A percentile compares a stretch with the other conserved stretches of the same genome.
Evolutionary conservation across 1,140 invertebrate genomes (phyloP).

Genomic region (Ips nitidus): DNA sequence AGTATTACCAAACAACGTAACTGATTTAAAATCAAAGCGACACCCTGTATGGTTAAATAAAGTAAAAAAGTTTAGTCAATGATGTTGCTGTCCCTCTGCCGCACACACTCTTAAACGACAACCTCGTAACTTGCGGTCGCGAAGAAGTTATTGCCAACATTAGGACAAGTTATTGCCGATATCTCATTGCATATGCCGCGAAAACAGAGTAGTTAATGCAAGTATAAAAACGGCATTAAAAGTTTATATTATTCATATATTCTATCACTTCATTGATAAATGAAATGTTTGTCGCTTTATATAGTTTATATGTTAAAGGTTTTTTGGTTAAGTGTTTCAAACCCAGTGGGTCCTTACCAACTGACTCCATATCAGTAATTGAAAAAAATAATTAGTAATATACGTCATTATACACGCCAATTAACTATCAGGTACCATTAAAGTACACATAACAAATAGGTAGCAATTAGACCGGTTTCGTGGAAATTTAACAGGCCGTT

Average conservation of each 20-base stretch:
- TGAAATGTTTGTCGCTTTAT: too few species aligned
- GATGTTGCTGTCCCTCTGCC: constrained; percentile 34
- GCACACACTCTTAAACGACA: constrained; percentile 37
- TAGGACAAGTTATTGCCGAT: constrained; percentile 40
- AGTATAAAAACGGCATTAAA: constrained; percentile 14
- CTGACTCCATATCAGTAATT: neutral
- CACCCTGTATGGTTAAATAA: too few species aligned
- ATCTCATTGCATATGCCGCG: constrained; percentile 38
- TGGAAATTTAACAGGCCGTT: constrained; percentile 10
- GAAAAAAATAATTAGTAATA: constrained; percentile 8
- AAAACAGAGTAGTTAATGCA: constrained; percentile 22
- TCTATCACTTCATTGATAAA: too few species aligned
- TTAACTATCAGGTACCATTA: constrained; percentile 6
- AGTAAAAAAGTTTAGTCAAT: constrained; percentile 22
- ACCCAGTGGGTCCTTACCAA: too few species aligned
- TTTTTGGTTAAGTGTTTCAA: too few species aligned
- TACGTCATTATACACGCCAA: constrained; percentile 4
- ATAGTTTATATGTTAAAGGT: too few species aligned
- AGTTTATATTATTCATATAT: neutral
- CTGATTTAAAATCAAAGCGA: neutral
- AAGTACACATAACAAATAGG: neutral
- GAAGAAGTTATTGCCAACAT: constrained; percentile 40
- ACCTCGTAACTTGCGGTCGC: constrained; percentile 36
- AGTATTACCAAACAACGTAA: neutral
- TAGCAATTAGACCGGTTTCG: neutral